Evolutionary conservation across 92 coral and sea anemone species (phyloP), one percentile per base, ranked within the genome.

Genomic region (Phenganax marumi): DNA sequence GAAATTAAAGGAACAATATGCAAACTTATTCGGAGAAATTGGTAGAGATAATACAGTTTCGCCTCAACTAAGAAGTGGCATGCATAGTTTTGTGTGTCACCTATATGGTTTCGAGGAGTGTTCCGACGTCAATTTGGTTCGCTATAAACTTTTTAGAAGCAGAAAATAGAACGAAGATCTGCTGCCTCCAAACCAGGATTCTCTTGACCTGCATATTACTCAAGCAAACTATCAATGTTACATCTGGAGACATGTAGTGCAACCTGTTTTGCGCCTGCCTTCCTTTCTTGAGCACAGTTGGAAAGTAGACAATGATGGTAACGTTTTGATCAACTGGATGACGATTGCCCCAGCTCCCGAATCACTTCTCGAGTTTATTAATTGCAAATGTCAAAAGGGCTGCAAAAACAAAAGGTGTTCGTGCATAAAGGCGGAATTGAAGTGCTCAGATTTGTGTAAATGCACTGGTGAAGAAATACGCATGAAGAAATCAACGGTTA

Each of bases 351-450:
- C 60, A 54, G 60, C 60, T 54, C 60, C 60, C 10, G 60, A 54
- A 10, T 54, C 60, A n/a, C n/a, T n/a, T n/a, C n/a, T n/a, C n/a
- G n/a, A n/a, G n/a, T n/a, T n/a, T n/a, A n/a, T n/a, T n/a, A 54
- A 54, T 54, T 54, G 60, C 17, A 54, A 54, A 54, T 54, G 60
- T 54, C 60, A 17, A 54, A 54, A 54, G 60, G 60, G 60, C 60
- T 54, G 60, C 60, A 17, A 54, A 54, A 54, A 10, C 60, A 54
- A 54, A 54, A 10, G 60, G 17, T 54, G 60, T 54, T 54, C 60
- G 60, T 54, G 60, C 60, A n/a, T 54, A 54, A 54, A 54, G 60
- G 60, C 60, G n/a, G 60, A n/a, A 10, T n/a, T 54, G 60, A 54
- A 54, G 60, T 54, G 60, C n/a, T 54, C 60, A 54, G 60, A 54